phyloP scores from a whole-genome alignment of 1,140 invertebrate species.

The Nautilus pompilius region DNA sequence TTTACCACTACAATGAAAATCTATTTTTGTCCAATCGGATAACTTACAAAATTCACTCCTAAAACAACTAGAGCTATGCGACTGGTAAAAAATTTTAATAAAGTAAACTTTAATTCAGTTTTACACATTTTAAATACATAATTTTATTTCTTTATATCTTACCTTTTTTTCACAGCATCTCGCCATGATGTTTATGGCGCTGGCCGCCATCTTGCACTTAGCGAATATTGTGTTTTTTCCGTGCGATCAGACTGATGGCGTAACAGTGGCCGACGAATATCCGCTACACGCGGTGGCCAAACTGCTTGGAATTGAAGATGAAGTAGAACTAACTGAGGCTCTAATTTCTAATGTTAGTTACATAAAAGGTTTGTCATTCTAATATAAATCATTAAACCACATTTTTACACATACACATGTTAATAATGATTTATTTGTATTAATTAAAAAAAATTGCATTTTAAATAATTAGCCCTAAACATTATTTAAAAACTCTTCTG shows the following conservation, averaged over 20 bases:
- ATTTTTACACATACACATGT: too few species aligned
- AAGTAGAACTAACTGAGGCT: slow-evolving; percentile 35
- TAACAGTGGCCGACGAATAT: slow-evolving; percentile 34
- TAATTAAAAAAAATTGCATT: too few species aligned
- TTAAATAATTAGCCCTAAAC: too few species aligned
- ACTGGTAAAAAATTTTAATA: not conserved
- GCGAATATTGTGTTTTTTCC: slow-evolving; percentile 77
- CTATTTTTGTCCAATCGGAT: not conserved
- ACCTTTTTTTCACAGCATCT: slow-evolving; percentile 78
- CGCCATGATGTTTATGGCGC: slow-evolving; percentile 76
- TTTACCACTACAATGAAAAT: too few species aligned
- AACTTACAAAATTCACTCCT: not conserved
- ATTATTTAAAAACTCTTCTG: too few species aligned
- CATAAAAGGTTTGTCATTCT: slow-evolving; percentile 30
- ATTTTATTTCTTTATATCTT: not conserved
- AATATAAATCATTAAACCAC: too few species aligned
- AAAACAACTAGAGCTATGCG: not conserved
- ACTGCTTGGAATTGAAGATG: slow-evolving; percentile 34
- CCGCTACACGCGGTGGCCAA: slow-evolving; percentile 36
- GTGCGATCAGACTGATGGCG: slow-evolving; percentile 55
- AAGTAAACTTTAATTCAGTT: not conserved
- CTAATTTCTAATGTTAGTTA: slow-evolving; percentile 34
- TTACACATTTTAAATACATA: not conserved
- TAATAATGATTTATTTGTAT: too few species aligned
- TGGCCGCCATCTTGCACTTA: slow-evolving; percentile 85